phyloP scores from a whole-genome alignment of 2,888 invertebrate species.

The Pristionchus japonicus region DNA sequence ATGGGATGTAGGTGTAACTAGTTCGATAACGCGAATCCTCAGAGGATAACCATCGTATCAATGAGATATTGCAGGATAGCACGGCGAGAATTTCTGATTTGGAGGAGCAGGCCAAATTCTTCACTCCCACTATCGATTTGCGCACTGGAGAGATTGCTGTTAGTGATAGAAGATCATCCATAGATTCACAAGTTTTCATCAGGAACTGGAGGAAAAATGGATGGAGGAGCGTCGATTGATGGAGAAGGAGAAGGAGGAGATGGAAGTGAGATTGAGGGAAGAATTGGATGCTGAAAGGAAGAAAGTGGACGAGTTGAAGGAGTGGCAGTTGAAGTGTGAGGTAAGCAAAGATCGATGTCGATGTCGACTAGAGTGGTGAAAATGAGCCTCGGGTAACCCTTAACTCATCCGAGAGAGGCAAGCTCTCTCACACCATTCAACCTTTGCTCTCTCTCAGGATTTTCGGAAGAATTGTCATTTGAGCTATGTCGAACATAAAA shows the following conservation, averaged over 20 bases:
- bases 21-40: neutral
- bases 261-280: constrained; percentile 11
- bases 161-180: neutral
- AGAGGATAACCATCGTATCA: too few relatives aligned
- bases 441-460: too few relatives aligned
- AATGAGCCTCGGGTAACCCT: too few relatives aligned
- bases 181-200: too few relatives aligned
- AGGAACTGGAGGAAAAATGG: neutral
- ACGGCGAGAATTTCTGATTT: neutral
- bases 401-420: too few relatives aligned
- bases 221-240: neutral
- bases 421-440: too few relatives aligned
- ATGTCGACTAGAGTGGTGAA: neutral
- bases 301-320: neutral
- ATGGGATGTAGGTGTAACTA: neutral
- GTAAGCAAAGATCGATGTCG: neutral
- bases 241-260: neutral
- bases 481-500: too few relatives aligned
- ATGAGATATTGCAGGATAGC: neutral
- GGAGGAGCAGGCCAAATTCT: neutral
- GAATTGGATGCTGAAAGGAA: neutral
- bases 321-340: constrained; percentile 31
- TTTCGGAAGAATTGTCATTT: too few relatives aligned
- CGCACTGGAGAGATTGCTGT: neutral
- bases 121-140: neutral